These are phyloP conservation scores for Speoplatyrhinus poulsoni DNA, from an alignment of 2,113 vertebrate species.

Conservation along the genomic window DNA sequence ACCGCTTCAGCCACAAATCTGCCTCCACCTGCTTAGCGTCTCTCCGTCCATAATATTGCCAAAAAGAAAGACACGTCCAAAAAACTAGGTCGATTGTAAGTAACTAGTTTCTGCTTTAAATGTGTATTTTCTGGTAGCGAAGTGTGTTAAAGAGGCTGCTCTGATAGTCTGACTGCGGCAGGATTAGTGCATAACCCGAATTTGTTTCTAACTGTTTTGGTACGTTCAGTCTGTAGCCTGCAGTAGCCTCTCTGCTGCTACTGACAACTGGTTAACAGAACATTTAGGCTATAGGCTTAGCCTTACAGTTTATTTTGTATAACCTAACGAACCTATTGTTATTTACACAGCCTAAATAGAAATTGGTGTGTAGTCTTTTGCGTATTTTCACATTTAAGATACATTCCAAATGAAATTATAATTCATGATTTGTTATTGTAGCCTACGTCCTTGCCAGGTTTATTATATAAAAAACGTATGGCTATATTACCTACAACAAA, in stretches of 20 bases:
- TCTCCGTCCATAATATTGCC: conserved; percentile 26
- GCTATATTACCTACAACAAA: conserved; percentile 8
- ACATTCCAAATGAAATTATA: too few relatives aligned
- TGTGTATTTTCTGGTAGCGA: background rate
- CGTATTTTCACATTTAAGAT: too few relatives aligned
- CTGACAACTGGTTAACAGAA: too few relatives aligned
- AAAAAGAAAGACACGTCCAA: conserved; percentile 40
- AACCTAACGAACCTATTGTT: too few relatives aligned
- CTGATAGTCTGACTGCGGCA: background rate
- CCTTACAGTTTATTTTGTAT: too few relatives aligned
- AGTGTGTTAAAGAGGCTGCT: background rate
- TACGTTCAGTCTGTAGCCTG: too few relatives aligned
- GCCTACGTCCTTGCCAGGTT: background rate
- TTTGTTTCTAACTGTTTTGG: background rate
- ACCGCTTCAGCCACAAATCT: conserved; percentile 40
- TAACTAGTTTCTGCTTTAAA: conserved; percentile 20
- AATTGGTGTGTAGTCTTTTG: too few relatives aligned
- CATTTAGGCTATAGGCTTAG: too few relatives aligned
- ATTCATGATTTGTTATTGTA: background rate
- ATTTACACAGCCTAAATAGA: too few relatives aligned
- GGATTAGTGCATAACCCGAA: background rate
- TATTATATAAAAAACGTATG: background rate
- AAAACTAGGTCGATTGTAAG: conserved; percentile 55
- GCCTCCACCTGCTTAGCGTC: conserved; percentile 14
- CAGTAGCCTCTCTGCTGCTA: too few relatives aligned